Base-by-base conservation (phyloP, 1,140 invertebrate genomes). In the Leptoteleia sp. region DNA sequence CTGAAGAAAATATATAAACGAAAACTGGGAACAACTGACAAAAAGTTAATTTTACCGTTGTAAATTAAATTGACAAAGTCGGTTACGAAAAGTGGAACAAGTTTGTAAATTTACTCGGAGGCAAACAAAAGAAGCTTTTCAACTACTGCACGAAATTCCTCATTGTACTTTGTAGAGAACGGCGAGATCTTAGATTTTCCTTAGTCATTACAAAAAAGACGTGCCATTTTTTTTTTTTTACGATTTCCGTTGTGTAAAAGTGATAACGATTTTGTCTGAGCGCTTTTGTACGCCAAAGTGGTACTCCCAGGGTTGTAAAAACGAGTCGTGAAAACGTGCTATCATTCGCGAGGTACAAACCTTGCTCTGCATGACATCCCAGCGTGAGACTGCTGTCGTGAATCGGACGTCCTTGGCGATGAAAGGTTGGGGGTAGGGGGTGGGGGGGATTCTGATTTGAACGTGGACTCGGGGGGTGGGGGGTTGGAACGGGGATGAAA, bases 291-390 rank as follows among this genome's bases (percentile, higher is more conserved):
- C 55, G 31, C 1, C 64, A 12, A 54, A 59, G 64, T 65, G 40
- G 59, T 72, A 16, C 71, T 76, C 71, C 65, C 65, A 61, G 40
- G 71, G 71, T 70, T 45, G 71, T 68, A 78, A 80, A 77, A 81
- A 50, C 65, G 52, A 55, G 45, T 55, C 50, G 65, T 65, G 61
- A 59, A 78, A 78, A 73, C 47, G 77, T 61, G 59, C 59, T 75
- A 71, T 77, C 67, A 73, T 76, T 76, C 68, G 64, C 75, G 62
- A 75, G 12, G 52, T 81, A 81, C 82, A 83, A 83, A 83, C 82
- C 82, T 83, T 76, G 78, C 76, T 76, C 76, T 76, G 78, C 76
- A 70, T 79, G 80, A 76, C 33, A 76, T 81, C 76, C 70, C 80
- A 81, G 80, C 80, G 68, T 76, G 80, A 76, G 72, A 73, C 57